These are phyloP conservation scores for Cabera pusaria DNA, from an alignment of 2,888 invertebrate genomes.

Conservation along the genomic window DNA sequence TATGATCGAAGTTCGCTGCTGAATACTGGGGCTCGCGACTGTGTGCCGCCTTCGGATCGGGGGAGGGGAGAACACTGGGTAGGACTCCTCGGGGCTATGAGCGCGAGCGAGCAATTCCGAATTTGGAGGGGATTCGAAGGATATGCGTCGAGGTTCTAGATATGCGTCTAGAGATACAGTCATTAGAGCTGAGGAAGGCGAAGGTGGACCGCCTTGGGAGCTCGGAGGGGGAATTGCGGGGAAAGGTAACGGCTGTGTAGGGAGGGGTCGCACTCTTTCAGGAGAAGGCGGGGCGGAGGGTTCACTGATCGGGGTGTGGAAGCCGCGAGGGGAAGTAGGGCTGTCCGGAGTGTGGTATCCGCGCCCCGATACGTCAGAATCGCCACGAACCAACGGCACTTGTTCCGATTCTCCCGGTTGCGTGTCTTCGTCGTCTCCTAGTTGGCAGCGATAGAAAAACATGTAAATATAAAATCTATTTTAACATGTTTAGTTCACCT, in stretches of 20 bases:
- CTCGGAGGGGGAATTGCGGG: constrained; percentile 54
- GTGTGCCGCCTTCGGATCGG: constrained; percentile 88
- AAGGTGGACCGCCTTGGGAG: constrained; percentile 82
- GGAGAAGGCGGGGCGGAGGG: constrained; percentile 75
- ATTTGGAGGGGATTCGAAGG: constrained; percentile 90
- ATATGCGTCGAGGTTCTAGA: constrained; percentile 92
- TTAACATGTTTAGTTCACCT: no score
- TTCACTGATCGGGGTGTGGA: constrained; percentile 90
- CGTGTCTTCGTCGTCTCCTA: constrained; percentile 67
- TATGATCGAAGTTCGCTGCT: constrained; percentile 89
- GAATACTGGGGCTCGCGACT: constrained; percentile 71
- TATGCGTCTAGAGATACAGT: constrained; percentile 94
- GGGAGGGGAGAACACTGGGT: constrained; percentile 93
- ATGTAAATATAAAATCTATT: constrained; percentile 6
- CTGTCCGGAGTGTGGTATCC: constrained; percentile 79
- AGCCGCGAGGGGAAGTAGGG: constrained; percentile 83
- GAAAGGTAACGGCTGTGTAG: constrained; percentile 83
- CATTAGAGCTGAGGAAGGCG: constrained; percentile 93
- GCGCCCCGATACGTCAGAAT: constrained; percentile 81
- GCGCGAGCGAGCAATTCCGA: constrained; percentile 87
- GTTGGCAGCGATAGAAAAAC: constrained; percentile 37
- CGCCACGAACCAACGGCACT: constrained; percentile 79
- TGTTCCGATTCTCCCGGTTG: constrained; percentile 62
- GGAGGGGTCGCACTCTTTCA: constrained; percentile 65
- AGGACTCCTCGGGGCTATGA: constrained; percentile 90